These are phyloP conservation scores for Andrena flavipes DNA, from an alignment of 2,888 invertebrate genomes.

Conservation along the genomic window DNA sequence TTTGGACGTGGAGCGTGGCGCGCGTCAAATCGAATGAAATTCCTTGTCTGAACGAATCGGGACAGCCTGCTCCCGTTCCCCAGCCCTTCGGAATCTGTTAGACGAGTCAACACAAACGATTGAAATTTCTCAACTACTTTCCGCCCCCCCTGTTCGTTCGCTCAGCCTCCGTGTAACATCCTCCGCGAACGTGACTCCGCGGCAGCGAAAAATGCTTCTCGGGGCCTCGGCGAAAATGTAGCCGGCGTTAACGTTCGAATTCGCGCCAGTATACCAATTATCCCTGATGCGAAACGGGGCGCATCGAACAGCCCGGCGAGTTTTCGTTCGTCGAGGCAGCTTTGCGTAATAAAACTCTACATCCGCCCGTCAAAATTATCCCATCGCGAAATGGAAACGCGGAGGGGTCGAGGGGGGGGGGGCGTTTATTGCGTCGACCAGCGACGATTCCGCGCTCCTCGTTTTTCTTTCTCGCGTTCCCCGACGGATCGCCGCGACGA, in stretches of 20 bases:
- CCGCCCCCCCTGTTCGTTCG: conserved; percentile 44
- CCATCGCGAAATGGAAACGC: background rate
- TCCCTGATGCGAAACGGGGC: background rate
- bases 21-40: conserved; percentile 56
- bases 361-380: conserved; percentile 12
- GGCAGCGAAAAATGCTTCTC: conserved; percentile 41
- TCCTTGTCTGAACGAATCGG: conserved; percentile 56
- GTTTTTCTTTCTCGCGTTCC: conserved; percentile 33
- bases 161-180: conserved; percentile 45
- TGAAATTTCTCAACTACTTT: conserved; percentile 62
- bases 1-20: conserved; percentile 36
- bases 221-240: background rate
- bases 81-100: conserved; percentile 56
- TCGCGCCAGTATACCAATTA: background rate
- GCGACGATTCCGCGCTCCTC: conserved; percentile 15
- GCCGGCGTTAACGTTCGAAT: conserved; percentile 37
- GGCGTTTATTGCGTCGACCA: conserved; percentile 21
- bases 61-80: conserved; percentile 37
- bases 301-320: background rate
- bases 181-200: conserved; percentile 30
- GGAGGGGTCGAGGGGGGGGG: background rate
- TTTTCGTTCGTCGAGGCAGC: background rate
- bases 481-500: conserved; percentile 53
- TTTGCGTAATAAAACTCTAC: background rate
- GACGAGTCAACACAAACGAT: conserved; percentile 62